These are phyloP conservation scores for Drosophila nannoptera DNA, from an alignment of 1,140 invertebrate genomes.

Conservation along the genomic window DNA sequence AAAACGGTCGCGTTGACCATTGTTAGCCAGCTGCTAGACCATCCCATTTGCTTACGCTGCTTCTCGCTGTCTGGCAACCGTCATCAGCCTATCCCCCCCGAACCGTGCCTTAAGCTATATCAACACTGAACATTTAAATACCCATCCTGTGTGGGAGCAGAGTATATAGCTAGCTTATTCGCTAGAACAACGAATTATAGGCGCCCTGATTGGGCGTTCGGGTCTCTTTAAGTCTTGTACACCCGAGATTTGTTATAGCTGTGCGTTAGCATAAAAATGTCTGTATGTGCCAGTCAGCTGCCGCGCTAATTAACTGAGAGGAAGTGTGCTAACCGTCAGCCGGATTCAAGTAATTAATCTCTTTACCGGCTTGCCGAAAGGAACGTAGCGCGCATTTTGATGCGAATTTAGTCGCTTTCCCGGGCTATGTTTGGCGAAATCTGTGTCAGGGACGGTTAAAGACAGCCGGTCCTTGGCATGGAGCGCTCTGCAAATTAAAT, in stretches of 20 bases:
- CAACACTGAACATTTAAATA: no score
- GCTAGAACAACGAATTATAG: no score
- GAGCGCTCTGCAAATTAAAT: slow-evolving; percentile 41
- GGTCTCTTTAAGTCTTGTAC: no score
- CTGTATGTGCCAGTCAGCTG: no score
- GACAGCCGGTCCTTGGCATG: slow-evolving; percentile 40
- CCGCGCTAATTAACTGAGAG: slow-evolving; percentile 62
- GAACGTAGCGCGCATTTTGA: slow-evolving; percentile 49
- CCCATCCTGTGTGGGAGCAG: no score
- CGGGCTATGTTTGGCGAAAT: slow-evolving; percentile 25
- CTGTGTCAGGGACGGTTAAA: slow-evolving; percentile 57
- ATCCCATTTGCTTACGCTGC: slow-evolving; percentile 9
- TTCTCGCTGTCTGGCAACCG: slow-evolving; percentile 29
- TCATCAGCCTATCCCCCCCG: slow-evolving; percentile 29
- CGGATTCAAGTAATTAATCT: slow-evolving; percentile 74
- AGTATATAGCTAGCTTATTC: no score
- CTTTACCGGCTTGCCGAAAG: slow-evolving; percentile 50
- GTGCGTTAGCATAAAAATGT: no score
- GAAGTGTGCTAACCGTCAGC: slow-evolving; percentile 71
- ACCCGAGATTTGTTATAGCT: no score
- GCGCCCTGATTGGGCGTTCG: no score
- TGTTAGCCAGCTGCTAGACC: slow-evolving; percentile 12
- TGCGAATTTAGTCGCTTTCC: slow-evolving; percentile 53
- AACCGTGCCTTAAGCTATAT: no score
- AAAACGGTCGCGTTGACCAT: slow-evolving; percentile 28